Percentiles rank a stretch among this genome's conserved stretches.
phyloP scores from a whole-genome alignment of 2,113 vertebrate genomes.

The Ceyx cyanopectus region DNA sequence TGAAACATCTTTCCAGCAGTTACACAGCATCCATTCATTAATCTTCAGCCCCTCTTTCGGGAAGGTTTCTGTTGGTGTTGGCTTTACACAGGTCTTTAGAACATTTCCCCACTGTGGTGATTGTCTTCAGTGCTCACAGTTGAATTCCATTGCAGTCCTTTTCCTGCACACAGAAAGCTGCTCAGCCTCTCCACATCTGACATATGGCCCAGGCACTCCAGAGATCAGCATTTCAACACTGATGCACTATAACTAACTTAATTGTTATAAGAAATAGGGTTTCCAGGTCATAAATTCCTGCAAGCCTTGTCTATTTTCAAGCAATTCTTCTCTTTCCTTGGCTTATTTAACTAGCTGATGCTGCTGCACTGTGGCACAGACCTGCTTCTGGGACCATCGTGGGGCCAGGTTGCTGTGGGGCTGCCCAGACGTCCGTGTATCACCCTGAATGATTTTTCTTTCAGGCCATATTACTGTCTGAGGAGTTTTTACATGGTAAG shows the following conservation, averaged over 20 bases:
- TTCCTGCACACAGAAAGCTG: background rate
- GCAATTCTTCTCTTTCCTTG: background rate
- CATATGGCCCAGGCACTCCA: background rate
- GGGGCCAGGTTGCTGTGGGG: background rate
- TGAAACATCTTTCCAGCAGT: constrained; percentile 23
- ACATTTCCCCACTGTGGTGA: background rate
- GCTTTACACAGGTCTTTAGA: background rate
- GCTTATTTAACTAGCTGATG: background rate
- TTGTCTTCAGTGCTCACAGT: background rate
- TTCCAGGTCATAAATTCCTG: background rate
- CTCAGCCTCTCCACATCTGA: background rate
- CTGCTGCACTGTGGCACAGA: background rate
- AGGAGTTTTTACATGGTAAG: background rate
- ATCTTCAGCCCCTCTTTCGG: background rate
- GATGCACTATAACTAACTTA: background rate
- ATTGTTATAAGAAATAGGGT: background rate
- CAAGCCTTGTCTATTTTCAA: background rate
- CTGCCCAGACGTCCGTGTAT: background rate
- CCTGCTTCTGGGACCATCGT: background rate
- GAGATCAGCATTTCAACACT: background rate
- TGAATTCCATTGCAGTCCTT: background rate
- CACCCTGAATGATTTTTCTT: background rate
- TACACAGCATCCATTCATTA: background rate
- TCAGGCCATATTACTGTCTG: background rate
- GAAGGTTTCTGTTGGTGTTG: constrained; percentile 2